Conservation (phyloP, 1,140 invertebrate species). For the Branchinecta lindahli region DNA sequence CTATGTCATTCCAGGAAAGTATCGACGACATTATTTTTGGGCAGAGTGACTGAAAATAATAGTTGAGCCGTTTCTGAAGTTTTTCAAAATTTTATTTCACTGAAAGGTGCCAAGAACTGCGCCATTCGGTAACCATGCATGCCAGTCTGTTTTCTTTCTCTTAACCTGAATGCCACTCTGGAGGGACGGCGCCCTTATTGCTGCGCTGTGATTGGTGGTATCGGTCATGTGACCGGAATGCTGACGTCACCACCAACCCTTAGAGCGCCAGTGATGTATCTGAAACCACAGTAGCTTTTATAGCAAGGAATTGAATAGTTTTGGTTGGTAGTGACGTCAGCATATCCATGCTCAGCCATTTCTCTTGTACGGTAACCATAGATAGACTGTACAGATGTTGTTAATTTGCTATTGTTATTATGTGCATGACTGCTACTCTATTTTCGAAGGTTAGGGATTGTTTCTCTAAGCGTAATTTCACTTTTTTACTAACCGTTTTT, state of each 20-base stretch:
- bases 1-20: too few relatives aligned
- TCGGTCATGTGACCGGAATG: conserved; percentile 5
- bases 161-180: background rate
- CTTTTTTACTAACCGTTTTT: conserved; percentile 9
- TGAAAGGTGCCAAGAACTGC: too few relatives aligned
- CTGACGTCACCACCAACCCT: background rate
- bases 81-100: too few relatives aligned
- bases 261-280: too few relatives aligned
- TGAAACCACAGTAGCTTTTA: too few relatives aligned
- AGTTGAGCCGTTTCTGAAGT: too few relatives aligned
- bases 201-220: conserved; percentile 9
- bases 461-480: background rate
- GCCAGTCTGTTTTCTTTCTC: background rate
- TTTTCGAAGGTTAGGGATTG: conserved; percentile 2
- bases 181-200: conserved; percentile 10
- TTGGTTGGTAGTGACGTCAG: background rate
- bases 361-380: background rate
- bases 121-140: background rate
- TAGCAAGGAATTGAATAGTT: too few relatives aligned
- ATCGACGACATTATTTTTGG: too few relatives aligned
- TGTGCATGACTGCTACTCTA: background rate
- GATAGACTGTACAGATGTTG: background rate
- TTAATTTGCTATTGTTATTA: background rate
- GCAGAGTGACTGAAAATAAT: too few relatives aligned
- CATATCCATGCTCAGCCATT: background rate